phyloP scores from a whole-genome alignment of 2,797 vertebrate genomes.

The Pseudochromis fuscus region DNA sequence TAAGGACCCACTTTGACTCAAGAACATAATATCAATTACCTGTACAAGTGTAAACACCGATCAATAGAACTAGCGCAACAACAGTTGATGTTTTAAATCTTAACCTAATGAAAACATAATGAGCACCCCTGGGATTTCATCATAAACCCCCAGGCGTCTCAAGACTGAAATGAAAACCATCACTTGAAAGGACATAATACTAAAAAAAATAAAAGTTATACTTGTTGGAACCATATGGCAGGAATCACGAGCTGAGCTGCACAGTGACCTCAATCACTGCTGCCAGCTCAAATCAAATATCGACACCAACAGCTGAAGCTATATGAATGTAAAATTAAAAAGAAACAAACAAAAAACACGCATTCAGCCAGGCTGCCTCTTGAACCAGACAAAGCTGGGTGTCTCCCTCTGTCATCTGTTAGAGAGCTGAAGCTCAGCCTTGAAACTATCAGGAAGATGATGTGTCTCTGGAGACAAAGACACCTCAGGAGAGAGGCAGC shows the following conservation, averaged over 20 bases:
- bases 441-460: constrained; percentile 81
- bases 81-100: not conserved
- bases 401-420: constrained; percentile 60
- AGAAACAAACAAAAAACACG: not conserved
- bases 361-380: not conserved
- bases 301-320: constrained; percentile 11
- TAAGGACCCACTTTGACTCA: not conserved
- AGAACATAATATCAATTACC: not conserved
- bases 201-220: not conserved
- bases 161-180: not conserved
- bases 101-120: constrained; percentile 1
- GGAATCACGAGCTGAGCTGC: constrained; percentile 20
- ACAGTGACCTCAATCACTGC: not conserved
- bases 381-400: constrained; percentile 21
- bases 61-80: no score
- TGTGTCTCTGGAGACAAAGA: constrained; percentile 79
- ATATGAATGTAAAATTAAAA: constrained; percentile 14
- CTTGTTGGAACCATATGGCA: not conserved
- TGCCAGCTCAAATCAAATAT: constrained; percentile 26
- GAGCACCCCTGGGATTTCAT: constrained; percentile 24
- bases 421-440: constrained; percentile 55
- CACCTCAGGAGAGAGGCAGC: constrained; percentile 74
- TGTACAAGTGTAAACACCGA: not conserved
- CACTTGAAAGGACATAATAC: not conserved
- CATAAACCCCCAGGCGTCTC: constrained; percentile 4